Evolutionary conservation across 2,797 vertebrate genomes (phyloP).

Genomic region (Buceros bicornis): DNA sequence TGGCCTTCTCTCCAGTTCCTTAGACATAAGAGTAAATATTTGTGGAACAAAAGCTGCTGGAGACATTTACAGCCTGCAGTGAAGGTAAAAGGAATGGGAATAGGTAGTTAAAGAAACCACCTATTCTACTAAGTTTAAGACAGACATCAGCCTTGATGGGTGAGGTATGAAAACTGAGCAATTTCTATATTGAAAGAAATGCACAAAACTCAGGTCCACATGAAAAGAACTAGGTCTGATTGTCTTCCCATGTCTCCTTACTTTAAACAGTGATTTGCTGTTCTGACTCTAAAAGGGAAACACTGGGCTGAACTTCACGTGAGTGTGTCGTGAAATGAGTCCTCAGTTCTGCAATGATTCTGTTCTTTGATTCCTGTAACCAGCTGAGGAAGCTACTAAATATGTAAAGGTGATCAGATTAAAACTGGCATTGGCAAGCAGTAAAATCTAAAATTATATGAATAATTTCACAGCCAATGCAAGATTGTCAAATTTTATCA

Average conservation of each 20-base stretch:
- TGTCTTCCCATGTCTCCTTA: not conserved
- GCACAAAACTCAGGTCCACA: not conserved
- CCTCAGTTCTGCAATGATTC: not conserved
- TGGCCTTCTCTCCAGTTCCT: not conserved
- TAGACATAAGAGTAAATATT: not conserved
- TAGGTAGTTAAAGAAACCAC: not conserved
- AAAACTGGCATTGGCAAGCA: slow-evolving; percentile 25
- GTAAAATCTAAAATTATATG: not conserved
- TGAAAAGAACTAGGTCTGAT: not conserved
- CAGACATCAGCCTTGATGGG: not conserved
- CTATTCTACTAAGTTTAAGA: not conserved
- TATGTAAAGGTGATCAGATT: slow-evolving; percentile 19
- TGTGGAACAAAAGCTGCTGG: not conserved
- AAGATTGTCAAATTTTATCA: slow-evolving; percentile 1
- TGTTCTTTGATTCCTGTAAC: not conserved
- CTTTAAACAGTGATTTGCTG: not conserved
- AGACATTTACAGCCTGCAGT: not conserved
- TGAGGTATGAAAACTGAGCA: not conserved
- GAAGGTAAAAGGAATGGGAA: not conserved
- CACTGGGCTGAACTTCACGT: not conserved
- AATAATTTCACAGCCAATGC: slow-evolving; percentile 27
- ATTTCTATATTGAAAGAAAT: not conserved
- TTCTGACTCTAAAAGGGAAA: not conserved
- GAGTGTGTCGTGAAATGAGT: not conserved
- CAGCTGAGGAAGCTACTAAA: not conserved